A percentile compares a stretch with the other conserved stretches of the same genome.
Conservation (phyloP, 2,888 invertebrate genomes). For the Acleris holmiana region DNA sequence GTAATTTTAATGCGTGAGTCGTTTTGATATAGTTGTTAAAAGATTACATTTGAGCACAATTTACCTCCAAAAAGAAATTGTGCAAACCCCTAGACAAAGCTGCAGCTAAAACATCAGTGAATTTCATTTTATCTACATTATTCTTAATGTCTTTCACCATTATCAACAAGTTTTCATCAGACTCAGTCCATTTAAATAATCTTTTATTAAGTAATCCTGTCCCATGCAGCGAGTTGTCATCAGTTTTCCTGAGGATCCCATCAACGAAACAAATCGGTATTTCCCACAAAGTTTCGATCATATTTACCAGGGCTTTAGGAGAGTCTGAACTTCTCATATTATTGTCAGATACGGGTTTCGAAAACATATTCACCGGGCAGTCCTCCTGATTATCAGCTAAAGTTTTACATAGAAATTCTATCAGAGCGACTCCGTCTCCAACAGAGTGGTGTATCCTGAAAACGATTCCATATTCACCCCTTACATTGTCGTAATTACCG, state of each 20-base stretch:
- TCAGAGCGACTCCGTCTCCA: constrained; percentile 80
- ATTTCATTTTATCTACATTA: constrained; percentile 57
- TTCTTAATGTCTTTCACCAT: constrained; percentile 65
- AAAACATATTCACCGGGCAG: constrained; percentile 46
- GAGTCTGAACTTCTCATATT: constrained; percentile 40
- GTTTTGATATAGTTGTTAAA: constrained; percentile 19
- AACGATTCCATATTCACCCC: constrained; percentile 67
- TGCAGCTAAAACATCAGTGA: constrained; percentile 75
- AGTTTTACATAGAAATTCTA: constrained; percentile 73
- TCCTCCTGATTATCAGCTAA: constrained; percentile 65
- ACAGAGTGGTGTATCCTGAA: constrained; percentile 83
- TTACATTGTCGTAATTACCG: constrained; percentile 45
- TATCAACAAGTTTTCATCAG: constrained; percentile 61
- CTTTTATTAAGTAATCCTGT: constrained; percentile 70
- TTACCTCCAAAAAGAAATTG: constrained; percentile 69
- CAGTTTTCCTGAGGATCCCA: constrained; percentile 57
- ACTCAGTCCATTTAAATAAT: constrained; percentile 65
- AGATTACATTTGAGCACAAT: constrained; percentile 25
- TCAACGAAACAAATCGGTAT: constrained; percentile 57
- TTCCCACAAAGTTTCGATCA: constrained; percentile 52
- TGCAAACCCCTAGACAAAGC: constrained; percentile 76
- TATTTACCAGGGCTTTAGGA: constrained; percentile 47
- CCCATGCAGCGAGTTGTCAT: constrained; percentile 74
- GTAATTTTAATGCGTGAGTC: neutral
- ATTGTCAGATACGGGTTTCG: constrained; percentile 45